These are phyloP conservation scores for Sturmia bella DNA, from an alignment of 2,888 invertebrate species.

Conservation along the genomic window DNA sequence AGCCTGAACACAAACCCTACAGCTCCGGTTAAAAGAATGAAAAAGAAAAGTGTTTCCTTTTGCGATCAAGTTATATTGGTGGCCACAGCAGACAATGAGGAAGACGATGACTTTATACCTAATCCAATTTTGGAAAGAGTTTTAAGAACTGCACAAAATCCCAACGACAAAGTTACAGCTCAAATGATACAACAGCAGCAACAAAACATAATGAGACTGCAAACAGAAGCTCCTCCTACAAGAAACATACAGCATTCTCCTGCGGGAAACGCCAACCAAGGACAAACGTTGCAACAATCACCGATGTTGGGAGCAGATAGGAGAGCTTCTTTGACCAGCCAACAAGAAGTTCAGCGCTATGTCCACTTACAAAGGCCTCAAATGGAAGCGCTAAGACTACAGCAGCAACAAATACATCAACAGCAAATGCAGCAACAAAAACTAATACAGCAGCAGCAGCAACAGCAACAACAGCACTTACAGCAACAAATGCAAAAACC, in stretches of 20 bases:
- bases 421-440: conserved; percentile 68
- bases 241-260: conserved; percentile 76
- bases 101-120: conserved; percentile 94
- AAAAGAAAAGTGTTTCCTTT: conserved; percentile 97
- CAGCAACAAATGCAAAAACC: conserved; percentile 71
- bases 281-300: conserved; percentile 73
- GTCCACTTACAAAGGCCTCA: conserved; percentile 78
- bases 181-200: conserved; percentile 84
- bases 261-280: conserved; percentile 57
- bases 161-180: conserved; percentile 82
- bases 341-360: conserved; percentile 79
- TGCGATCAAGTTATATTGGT: conserved; percentile 96
- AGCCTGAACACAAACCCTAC: conserved; percentile 83
- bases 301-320: conserved; percentile 76
- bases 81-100: conserved; percentile 95
- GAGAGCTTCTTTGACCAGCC: conserved; percentile 70
- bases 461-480: conserved; percentile 67
- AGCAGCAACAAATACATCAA: conserved; percentile 68
- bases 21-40: conserved; percentile 84
- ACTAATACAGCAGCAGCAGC: conserved; percentile 58
- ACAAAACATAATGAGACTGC: conserved; percentile 83
- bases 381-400: conserved; percentile 75
- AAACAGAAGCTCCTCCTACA: conserved; percentile 79
- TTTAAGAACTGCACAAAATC: conserved; percentile 89
- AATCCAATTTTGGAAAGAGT: conserved; percentile 95